These are phyloP conservation scores for Drosophila anomalata DNA, from an alignment of 2,888 invertebrate species.

Conservation along the genomic window DNA sequence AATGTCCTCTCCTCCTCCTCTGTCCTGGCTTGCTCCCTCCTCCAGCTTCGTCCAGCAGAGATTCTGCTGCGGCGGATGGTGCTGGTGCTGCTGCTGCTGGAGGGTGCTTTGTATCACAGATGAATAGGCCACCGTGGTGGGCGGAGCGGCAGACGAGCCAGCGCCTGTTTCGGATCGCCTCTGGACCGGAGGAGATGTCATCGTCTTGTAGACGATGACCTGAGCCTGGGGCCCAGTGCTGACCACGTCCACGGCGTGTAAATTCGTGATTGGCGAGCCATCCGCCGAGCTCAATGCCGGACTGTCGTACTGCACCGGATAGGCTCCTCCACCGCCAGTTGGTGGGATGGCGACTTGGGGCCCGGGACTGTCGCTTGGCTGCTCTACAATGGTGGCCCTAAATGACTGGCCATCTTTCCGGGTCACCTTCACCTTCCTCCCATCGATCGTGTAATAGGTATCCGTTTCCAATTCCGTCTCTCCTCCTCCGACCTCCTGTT, in stretches of 20 bases:
- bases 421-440: constrained; percentile 76
- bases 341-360: constrained; percentile 15
- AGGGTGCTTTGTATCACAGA: constrained; percentile 88
- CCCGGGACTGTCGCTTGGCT: constrained; percentile 71
- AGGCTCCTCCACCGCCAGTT: constrained; percentile 75
- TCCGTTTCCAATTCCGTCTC: constrained; percentile 58
- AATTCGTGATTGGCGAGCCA: constrained; percentile 79
- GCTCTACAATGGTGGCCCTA: constrained; percentile 65
- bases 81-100: constrained; percentile 76
- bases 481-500: constrained; percentile 50
- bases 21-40: constrained; percentile 50
- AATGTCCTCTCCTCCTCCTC: constrained; percentile 78
- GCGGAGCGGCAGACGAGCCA: constrained; percentile 78
- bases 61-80: constrained; percentile 62
- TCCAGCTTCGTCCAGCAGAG: constrained; percentile 80
- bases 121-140: constrained; percentile 89
- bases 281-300: constrained; percentile 85
- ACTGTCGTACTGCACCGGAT: constrained; percentile 92
- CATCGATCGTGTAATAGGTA: constrained; percentile 79
- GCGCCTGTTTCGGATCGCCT: constrained; percentile 77
- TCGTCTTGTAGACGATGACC: constrained; percentile 82
- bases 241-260: constrained; percentile 72
- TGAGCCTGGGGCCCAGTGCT: constrained; percentile 69
- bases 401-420: constrained; percentile 70
- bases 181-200: constrained; percentile 75